Base-by-base conservation (phyloP, 2,888 invertebrate genomes). In the Caenorhabditis afra region DNA sequence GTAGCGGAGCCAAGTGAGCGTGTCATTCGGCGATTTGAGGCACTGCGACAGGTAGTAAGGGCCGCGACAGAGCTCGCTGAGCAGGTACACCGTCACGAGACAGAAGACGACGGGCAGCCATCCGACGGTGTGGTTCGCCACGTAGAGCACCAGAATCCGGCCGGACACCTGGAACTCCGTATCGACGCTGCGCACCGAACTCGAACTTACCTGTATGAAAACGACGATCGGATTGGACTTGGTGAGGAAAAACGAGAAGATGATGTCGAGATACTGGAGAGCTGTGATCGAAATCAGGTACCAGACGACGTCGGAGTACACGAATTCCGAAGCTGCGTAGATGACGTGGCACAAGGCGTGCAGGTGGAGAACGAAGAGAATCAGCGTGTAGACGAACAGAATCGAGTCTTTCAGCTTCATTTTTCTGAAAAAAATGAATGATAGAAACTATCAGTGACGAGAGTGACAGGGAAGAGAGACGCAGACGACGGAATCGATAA, bases 1-100 rank as follows among this genome's bases (percentile, higher is more conserved):
- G 91, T 97, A 97, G 14, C 97, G 93, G 2, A 97, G 91, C 96
- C 96, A 97, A 0, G 95, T 96, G 11, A 97, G 91, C 3, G 16
- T 11, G 1, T 20, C 5, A 35, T 58, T 64, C 0, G 59, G 55
- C 0, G 18, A 11, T 52, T 39, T 7, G 12, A 74, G 58, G 14
- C 64, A 71, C 11, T 62, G 55, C 11, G 66, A n/a, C 11, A 96
- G 94, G 91, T 97, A 97, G 91, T 94, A 97, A 0, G 96, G 96
- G 92, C 97, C 97, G 87, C 83, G 61, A 29, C 79, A 70, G 20
- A 81, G 53, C 50, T 83, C 83, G 57, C 78, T 79, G 57, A 78
- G 39, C 61, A 76, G 16, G 39, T 83, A 83, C 20, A 79, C 71
- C 3, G 55, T 39, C 29, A 79, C 61, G 1, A 83, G 57, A 14